Conservation (phyloP, 1,140 invertebrate genomes). For the Teleogryllus occipitalis region DNA sequence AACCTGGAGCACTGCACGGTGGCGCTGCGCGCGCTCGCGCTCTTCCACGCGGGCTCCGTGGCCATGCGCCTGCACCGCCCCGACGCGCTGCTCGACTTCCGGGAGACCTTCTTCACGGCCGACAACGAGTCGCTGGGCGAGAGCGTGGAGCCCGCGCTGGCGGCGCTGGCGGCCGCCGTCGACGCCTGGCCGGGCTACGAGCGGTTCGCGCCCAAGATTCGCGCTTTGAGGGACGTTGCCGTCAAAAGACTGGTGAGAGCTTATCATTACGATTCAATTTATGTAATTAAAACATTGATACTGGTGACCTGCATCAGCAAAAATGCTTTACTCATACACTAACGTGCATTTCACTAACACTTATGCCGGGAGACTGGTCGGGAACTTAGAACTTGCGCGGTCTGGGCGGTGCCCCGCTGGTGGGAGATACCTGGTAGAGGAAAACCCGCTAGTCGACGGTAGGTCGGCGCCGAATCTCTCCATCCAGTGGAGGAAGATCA, state of each 20-base stretch:
- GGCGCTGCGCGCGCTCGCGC: constrained; percentile 17
- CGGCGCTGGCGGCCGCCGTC: not conserved
- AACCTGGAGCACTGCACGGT: not conserved
- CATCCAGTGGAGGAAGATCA: too few species aligned
- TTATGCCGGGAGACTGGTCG: too few species aligned
- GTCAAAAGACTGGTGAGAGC: not conserved
- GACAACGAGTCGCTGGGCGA: constrained; percentile 8
- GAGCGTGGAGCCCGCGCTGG: not conserved
- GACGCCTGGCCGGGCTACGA: not conserved
- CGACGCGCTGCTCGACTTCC: not conserved
- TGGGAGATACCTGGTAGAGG: too few species aligned
- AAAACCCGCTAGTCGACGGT: too few species aligned
- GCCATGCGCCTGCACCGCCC: not conserved
- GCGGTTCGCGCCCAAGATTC: not conserved
- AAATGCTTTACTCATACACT: too few species aligned
- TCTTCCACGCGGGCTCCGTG: constrained; percentile 22
- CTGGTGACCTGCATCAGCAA: too few species aligned
- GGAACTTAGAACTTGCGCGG: too few species aligned
- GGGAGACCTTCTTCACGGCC: not conserved
- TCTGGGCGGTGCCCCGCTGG: too few species aligned
- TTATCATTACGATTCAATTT: not conserved
- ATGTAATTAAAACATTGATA: too few species aligned
- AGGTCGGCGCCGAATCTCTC: too few species aligned
- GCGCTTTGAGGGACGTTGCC: not conserved
- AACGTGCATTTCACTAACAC: too few species aligned